A percentile compares a stretch with the other conserved stretches of the same genome.
Conservation (phyloP, 2,797 vertebrate species). For the Xenops minutus region DNA sequence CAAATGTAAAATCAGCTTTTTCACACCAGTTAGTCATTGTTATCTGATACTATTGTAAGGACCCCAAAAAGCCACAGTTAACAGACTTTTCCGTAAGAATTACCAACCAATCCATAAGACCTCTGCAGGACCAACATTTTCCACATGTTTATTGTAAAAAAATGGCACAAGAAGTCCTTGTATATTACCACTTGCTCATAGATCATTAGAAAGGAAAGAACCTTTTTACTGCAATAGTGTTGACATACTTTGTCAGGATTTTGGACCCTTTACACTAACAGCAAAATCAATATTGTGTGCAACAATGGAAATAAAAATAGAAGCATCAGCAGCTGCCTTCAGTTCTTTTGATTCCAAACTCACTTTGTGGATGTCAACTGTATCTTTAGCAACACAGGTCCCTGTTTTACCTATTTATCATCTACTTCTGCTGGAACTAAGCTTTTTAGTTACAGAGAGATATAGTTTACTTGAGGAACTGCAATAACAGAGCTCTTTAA, state of each 20-base stretch:
- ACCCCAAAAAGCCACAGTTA: background rate
- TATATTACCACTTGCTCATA: background rate
- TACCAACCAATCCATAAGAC: background rate
- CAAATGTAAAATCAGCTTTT: background rate
- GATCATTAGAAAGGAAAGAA: background rate
- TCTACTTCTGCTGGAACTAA: background rate
- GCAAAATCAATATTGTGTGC: background rate
- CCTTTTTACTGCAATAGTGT: background rate
- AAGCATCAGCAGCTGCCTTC: background rate
- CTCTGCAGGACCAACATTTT: background rate
- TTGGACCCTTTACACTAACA: background rate
- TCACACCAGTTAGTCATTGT: background rate
- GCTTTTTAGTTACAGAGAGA: background rate
- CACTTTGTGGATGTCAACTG: background rate
- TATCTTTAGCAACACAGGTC: background rate
- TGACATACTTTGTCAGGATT: background rate
- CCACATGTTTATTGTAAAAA: background rate
- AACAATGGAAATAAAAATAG: background rate
- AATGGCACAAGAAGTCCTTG: background rate
- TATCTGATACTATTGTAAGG: background rate
- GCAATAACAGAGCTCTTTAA: background rate
- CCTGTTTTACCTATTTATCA: background rate
- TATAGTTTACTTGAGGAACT: background rate
- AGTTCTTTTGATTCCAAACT: background rate
- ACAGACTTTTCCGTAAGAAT: background rate